These are phyloP conservation scores for Ditylenchus dipsaci DNA, from an alignment of 1,140 invertebrate genomes.

Conservation along the genomic window DNA sequence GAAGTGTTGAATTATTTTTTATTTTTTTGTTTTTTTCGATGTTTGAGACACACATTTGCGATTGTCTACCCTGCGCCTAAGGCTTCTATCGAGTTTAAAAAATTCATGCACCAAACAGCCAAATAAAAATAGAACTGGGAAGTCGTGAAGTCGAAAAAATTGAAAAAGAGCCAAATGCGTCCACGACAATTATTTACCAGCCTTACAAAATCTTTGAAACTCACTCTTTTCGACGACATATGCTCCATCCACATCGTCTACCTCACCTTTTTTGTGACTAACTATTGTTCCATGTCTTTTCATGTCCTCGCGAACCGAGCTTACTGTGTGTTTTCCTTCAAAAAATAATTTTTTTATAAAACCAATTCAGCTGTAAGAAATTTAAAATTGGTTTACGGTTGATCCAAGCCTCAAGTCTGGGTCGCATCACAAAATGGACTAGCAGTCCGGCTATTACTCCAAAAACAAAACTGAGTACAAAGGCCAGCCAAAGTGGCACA, in stretches of 20 bases:
- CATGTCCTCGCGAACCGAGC: neutral
- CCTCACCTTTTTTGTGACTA: neutral
- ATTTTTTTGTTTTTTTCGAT: too few species aligned
- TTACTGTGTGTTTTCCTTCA: neutral
- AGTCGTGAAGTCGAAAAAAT: too few species aligned
- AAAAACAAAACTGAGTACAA: conserved; percentile 31
- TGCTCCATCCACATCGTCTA: neutral
- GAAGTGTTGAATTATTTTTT: too few species aligned
- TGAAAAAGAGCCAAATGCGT: too few species aligned
- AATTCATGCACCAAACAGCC: too few species aligned
- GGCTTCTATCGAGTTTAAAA: too few species aligned
- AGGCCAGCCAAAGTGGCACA: conserved; percentile 39
- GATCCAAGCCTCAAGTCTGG: conserved; percentile 36
- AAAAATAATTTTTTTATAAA: neutral
- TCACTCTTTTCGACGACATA: neutral
- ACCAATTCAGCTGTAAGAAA: neutral
- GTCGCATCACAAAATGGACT: conserved; percentile 49
- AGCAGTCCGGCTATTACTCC: conserved; percentile 39
- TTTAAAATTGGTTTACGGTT: conserved; percentile 19
- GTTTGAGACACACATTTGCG: too few species aligned
- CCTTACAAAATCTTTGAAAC: neutral
- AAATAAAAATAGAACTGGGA: too few species aligned
- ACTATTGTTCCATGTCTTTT: neutral
- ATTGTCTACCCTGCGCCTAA: too few species aligned
- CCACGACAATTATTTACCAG: too few species aligned